These are phyloP conservation scores for Capromys pilorides DNA, from an alignment of 2,797 vertebrate genomes.

Conservation along the genomic window DNA sequence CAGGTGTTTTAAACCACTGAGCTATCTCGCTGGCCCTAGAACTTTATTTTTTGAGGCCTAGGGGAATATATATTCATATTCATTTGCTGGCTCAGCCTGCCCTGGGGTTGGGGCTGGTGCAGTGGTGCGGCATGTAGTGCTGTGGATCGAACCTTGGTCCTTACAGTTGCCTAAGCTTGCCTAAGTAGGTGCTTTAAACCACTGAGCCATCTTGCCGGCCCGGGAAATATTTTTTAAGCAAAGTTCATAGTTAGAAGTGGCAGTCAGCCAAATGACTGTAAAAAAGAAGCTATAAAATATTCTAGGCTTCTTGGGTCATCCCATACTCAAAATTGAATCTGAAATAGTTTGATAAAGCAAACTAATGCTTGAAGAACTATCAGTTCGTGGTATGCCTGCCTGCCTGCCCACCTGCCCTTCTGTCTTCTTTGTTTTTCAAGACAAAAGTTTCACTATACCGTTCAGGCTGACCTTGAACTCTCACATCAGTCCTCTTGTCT, in stretches of 20 bases:
- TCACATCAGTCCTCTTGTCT: not conserved
- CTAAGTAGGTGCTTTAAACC: no score
- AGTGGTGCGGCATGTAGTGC: no score
- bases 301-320: slow-evolving; percentile 5
- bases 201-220: no score
- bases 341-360: slow-evolving; percentile 32
- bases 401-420: no score
- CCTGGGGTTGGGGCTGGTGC: no score
- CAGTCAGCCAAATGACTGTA: not conserved
- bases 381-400: not conserved
- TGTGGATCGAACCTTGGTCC: no score
- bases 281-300: slow-evolving; percentile 2
- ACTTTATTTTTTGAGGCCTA: slow-evolving; percentile 45
- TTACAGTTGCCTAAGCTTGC: no score
- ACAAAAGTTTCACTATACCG: not conserved
- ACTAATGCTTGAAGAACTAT: not conserved
- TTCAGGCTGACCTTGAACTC: not conserved
- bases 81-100: no score
- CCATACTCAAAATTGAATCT: not conserved
- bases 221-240: not conserved
- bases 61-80: no score
- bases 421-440: not conserved
- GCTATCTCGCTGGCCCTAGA: not conserved
- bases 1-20: no score
- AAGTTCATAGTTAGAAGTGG: slow-evolving; percentile 12